Evolutionary conservation across 2,113 vertebrate species (phyloP), one percentile per base, ranked within the genome.

Genomic region (Dryoscopus gambensis): DNA sequence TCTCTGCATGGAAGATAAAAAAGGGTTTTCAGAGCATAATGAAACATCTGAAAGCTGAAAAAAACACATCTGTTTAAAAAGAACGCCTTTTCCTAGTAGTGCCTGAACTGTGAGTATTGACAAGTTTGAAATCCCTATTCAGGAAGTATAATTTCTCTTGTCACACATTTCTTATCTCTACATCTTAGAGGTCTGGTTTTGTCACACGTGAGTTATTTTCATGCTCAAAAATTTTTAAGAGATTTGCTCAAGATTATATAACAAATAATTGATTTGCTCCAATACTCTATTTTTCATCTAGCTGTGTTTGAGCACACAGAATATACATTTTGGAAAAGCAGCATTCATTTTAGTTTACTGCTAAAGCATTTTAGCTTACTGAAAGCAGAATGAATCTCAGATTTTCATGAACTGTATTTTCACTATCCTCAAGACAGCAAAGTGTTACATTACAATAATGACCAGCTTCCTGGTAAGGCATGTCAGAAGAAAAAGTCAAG

Each of bases 241-340:
- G 47, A 77, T 91, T 94, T 95, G 69, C 71, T 92, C 49, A 60
- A 94, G 80, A 82, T 94, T 93, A 79, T 46, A 13, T 78, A 78
- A 71, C 91, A 95, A 97, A 96, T 97, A 95, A 95, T 92, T 89
- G 47, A 94, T 92, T 87, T 71, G 39, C 75, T 53, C 53, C 31
- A 1, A 44, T 78, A 79, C 47, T 25, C 8, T 74, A 12, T 56
- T 92, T 92, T 92, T 90, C 50, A 78, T 91, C 24, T 55, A 63
- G 10, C 68, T 92, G 60, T 70, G 23, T 64, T 90, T 67, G 42
- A 95, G 76, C 71, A 90, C 15, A 31, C 19, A 10, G 7, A 56
- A 74, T 30, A 46, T 73, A 65, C 0, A 2, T 42, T 77, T 94
- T n/a, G 30, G 64, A 84, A 90, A 80, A 73, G 13, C 47, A 89